Conservation (phyloP, 2,797 vertebrate species). For the Enoplosus armatus region DNA sequence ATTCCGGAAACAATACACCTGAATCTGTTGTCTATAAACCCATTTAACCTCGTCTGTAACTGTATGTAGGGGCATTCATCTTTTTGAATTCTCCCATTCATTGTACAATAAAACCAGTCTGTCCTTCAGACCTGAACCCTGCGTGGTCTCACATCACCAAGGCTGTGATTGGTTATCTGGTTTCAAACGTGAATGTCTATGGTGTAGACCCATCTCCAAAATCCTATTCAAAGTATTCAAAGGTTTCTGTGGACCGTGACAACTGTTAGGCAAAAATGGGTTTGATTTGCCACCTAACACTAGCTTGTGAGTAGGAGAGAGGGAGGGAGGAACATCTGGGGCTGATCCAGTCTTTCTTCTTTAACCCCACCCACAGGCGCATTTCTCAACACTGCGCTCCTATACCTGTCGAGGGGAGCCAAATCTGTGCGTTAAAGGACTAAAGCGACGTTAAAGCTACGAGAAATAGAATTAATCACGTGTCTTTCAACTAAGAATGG, state of each 20-base stretch:
- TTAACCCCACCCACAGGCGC: constrained; percentile 78
- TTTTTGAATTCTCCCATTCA: background rate
- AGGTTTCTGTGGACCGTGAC: background rate
- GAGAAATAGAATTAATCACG: background rate
- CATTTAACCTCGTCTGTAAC: background rate
- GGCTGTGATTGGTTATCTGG: background rate
- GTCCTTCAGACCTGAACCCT: background rate
- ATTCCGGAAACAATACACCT: constrained; percentile 27
- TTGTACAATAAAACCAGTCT: background rate
- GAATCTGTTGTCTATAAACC: background rate
- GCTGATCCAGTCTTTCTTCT: constrained; percentile 38
- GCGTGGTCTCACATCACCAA: background rate
- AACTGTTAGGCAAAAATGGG: background rate
- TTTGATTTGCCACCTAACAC: constrained; percentile 1
- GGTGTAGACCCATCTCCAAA: background rate
- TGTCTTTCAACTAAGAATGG: constrained; percentile 31
- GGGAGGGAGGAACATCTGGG: constrained; percentile 51
- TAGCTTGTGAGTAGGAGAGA: constrained; percentile 2
- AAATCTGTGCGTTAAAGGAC: constrained; percentile 37
- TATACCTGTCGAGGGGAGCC: constrained; percentile 59
- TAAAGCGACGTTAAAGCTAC: constrained; percentile 2
- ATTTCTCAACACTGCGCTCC: constrained; percentile 54
- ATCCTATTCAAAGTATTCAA: background rate
- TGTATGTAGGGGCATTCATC: background rate
- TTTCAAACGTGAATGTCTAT: background rate